Evolutionary conservation across 2,888 invertebrate species (phyloP).

Genomic region (Pachydiplax longipennis): DNA sequence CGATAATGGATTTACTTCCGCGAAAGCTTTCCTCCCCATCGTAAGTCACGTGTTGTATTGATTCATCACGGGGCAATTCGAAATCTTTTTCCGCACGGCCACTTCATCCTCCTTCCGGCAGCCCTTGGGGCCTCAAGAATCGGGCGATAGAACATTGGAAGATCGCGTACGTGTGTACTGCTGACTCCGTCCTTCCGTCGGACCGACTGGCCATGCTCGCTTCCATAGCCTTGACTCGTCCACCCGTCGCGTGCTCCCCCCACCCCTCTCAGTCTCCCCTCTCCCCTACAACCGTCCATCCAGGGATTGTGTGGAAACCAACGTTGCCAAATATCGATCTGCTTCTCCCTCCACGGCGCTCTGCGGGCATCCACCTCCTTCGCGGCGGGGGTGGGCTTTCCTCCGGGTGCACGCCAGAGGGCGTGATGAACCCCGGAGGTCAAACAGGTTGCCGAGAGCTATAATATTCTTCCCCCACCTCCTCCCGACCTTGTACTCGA

Average conservation of each 20-base stretch:
- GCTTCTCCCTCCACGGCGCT: neutral
- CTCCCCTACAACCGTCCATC: neutral
- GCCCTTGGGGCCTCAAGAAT: neutral
- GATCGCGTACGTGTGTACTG: neutral
- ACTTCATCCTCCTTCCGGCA: neutral
- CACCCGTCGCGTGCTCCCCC: neutral
- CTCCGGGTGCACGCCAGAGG: neutral
- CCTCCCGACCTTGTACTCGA: constrained; percentile 21
- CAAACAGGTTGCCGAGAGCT: constrained; percentile 30
- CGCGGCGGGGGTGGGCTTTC: neutral
- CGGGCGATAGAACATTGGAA: neutral
- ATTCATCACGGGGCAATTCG: no score
- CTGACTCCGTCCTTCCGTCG: neutral
- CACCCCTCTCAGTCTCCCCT: neutral
- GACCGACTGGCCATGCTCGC: neutral
- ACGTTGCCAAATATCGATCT: constrained; percentile 17
- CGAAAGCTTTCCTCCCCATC: no score
- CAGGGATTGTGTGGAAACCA: neutral
- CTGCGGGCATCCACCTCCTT: neutral
- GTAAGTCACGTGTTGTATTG: no score
- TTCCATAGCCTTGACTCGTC: constrained; percentile 26
- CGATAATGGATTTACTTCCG: no score
- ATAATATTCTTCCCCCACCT: neutral
- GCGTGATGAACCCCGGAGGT: constrained; percentile 24
- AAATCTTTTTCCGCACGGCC: neutral